Evolutionary conservation across 1,140 invertebrate species (phyloP).

Genomic region (Holcopasites calliopsidis): DNA sequence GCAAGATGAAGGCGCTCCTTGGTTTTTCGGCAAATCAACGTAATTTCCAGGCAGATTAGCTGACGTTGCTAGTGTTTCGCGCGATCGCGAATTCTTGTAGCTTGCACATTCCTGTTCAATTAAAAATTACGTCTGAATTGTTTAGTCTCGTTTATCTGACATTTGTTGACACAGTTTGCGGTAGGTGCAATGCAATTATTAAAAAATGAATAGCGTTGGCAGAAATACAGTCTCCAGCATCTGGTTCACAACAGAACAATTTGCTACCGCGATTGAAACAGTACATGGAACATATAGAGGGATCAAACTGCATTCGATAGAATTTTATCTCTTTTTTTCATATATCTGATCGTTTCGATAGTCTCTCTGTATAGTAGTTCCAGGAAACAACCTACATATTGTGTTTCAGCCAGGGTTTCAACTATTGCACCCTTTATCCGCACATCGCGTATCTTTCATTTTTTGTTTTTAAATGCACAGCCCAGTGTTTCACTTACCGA

Average conservation of each 20-base stretch:
- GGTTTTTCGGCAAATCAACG: not conserved
- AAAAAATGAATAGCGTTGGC: too few relatives aligned
- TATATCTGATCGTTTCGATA: not conserved
- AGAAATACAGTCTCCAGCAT: too few relatives aligned
- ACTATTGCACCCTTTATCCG: not conserved
- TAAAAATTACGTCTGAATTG: too few relatives aligned
- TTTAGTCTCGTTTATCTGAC: too few relatives aligned
- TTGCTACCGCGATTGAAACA: too few relatives aligned
- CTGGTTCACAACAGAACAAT: too few relatives aligned
- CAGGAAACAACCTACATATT: not conserved
- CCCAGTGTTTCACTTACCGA: not conserved
- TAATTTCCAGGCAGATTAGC: not conserved
- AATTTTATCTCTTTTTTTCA: not conserved
- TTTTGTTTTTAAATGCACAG: not conserved
- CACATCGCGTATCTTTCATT: not conserved
- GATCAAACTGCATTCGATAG: not conserved
- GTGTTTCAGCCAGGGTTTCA: not conserved
- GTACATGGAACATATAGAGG: too few relatives aligned
- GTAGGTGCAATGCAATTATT: too few relatives aligned
- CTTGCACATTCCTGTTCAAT: too few relatives aligned
- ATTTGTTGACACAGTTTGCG: too few relatives aligned
- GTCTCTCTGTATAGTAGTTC: too few relatives aligned
- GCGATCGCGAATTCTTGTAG: too few relatives aligned
- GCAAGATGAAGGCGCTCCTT: not conserved
- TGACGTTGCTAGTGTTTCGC: not conserved